phyloP scores from a whole-genome alignment of 2,797 vertebrate genomes.

The Varecia variegata region DNA sequence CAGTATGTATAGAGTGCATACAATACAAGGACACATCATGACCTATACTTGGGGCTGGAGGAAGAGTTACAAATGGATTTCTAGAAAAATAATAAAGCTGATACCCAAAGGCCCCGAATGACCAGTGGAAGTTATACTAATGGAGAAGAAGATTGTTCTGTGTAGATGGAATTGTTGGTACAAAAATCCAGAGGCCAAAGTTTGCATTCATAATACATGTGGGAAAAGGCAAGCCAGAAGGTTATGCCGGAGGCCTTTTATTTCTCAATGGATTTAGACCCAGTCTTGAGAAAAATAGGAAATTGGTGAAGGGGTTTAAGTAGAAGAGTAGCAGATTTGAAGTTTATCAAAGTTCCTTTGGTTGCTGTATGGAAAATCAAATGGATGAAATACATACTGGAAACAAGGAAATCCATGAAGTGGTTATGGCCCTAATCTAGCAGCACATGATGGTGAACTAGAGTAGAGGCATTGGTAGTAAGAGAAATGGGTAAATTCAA shows the following conservation, averaged over 20 bases:
- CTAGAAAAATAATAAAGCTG: not conserved
- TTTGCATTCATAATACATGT: not conserved
- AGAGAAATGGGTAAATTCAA: not conserved
- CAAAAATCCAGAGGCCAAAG: not conserved
- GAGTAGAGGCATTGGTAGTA: not conserved
- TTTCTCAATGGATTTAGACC: not conserved
- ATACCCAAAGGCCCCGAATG: not conserved
- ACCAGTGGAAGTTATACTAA: not conserved
- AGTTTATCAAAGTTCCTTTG: not conserved
- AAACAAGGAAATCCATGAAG: not conserved
- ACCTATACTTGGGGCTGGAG: not conserved
- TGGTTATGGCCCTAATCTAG: not conserved
- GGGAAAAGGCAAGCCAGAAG: not conserved
- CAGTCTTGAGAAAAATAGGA: not conserved
- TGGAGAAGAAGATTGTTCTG: not conserved
- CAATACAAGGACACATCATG: not conserved
- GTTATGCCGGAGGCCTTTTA: not conserved
- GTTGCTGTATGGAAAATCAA: not conserved
- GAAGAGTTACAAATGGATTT: not conserved
- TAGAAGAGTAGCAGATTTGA: not conserved
- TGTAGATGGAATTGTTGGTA: not conserved
- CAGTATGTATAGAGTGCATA: not conserved
- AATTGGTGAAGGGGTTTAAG: not conserved
- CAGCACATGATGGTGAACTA: not conserved
- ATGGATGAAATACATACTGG: not conserved